Base-by-base conservation (phyloP, 2,113 vertebrate species). In the Ctenomys sociabilis region DNA sequence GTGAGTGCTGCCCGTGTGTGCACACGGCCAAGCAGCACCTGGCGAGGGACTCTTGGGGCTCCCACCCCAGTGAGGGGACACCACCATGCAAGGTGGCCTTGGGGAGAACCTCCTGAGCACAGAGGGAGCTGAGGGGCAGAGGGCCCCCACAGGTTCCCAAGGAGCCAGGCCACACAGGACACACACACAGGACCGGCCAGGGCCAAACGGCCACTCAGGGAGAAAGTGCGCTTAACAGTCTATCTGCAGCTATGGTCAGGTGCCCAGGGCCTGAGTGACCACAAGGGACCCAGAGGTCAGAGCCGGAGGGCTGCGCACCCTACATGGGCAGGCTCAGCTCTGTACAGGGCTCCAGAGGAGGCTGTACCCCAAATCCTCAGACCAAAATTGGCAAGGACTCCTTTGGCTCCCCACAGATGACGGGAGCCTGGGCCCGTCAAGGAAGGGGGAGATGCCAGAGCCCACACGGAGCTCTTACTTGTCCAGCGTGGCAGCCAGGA, bases 401-500 rank as follows among this genome's bases (percentile, higher is more conserved):
- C 59, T 40, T 43, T 35, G 66, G 43, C 17, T 26, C 35, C 54
- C 49, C 54, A 73, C 7, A 32, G 21, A 37, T 32, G 12, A 14
- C 24, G 4, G 8, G 35, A 66, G 45, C 43, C 28, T 0, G 13
- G 16, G 30, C 16, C 54, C 86, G 52, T n/a, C n/a, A n/a, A n/a
- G n/a, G n/a, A n/a, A 40, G 11, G 16, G 7, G 70, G 17, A 19
- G 64, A 35, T 59, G 61, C 6, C 8, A 21, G 68, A 32, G 35
- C 68, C 68, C 72, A 7, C 0, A 22, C 0, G 0, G 0, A 0
- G 22, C 32, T 98, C 99, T 98, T 97, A 99, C 99, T 99, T 99
- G 97, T 99, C 99, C 98, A 99, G 98, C 43, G 99, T 99, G 6
- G 99, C 99, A 9, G 99, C 99, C 98, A 99, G 97, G 94, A 99